Conservation (phyloP, 2,888 invertebrate genomes). For the Ochropleura leucogaster region DNA sequence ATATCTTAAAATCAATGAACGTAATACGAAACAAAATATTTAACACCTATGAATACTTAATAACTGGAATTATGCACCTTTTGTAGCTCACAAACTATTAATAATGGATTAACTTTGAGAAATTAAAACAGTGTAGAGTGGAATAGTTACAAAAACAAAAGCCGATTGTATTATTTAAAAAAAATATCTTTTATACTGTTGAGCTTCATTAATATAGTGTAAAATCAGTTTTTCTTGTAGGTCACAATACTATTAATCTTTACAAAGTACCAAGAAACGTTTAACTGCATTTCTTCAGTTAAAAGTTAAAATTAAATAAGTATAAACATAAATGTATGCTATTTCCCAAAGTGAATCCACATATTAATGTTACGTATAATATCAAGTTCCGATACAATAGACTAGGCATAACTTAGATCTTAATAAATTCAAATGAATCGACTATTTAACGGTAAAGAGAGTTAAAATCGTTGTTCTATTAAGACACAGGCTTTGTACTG, state of each 20-base stretch:
- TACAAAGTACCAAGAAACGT: neutral
- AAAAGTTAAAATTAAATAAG: neutral
- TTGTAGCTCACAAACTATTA: slow-evolving; percentile 37
- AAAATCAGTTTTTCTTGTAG: neutral
- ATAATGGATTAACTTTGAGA: slow-evolving; percentile 45
- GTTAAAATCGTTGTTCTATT: slow-evolving; percentile 72
- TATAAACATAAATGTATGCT: neutral
- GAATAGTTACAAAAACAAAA: neutral
- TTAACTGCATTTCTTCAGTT: neutral
- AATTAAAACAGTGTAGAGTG: neutral
- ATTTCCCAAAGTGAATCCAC: slow-evolving; percentile 50
- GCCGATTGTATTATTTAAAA: neutral
- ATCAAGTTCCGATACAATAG: slow-evolving; percentile 49
- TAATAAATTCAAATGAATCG: slow-evolving; percentile 59
- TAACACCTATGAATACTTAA: slow-evolving; percentile 64
- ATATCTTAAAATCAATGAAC: slow-evolving; percentile 64
- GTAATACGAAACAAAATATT: slow-evolving; percentile 63
- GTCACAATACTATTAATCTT: neutral
- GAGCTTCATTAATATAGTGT: neutral
- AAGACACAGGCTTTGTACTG: slow-evolving; percentile 83
- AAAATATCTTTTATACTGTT: neutral
- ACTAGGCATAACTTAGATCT: slow-evolving; percentile 63
- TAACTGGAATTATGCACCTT: slow-evolving; percentile 66
- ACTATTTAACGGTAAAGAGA: slow-evolving; percentile 54
- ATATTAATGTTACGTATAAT: slow-evolving; percentile 22